A percentile compares a stretch with the other conserved stretches of the same genome.
These are phyloP conservation scores for Carlito syrichta DNA, from an alignment of 2,113 vertebrate species.

Conservation along the genomic window DNA sequence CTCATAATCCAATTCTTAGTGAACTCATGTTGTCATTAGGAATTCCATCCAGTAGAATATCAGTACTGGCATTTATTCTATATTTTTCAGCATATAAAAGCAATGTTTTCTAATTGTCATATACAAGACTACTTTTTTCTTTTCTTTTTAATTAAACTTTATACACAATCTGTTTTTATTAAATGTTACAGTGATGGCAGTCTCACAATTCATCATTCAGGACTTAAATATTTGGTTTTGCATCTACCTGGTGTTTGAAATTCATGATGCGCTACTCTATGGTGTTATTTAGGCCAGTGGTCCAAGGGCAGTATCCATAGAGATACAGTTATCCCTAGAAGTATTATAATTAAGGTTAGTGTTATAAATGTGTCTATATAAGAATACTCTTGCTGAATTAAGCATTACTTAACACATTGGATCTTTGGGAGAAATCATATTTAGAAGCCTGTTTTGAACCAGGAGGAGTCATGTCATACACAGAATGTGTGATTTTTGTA, in stretches of 20 bases:
- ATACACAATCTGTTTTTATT: neutral
- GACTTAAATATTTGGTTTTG: neutral
- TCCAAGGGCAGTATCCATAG: neutral
- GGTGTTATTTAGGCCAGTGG: neutral
- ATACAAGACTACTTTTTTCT: neutral
- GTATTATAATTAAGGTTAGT: conserved; percentile 9
- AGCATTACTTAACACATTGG: neutral
- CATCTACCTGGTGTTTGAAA: neutral
- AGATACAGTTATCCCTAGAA: neutral
- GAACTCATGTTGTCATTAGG: neutral
- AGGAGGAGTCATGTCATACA: neutral
- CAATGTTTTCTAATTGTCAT: neutral
- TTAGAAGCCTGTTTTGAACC: neutral
- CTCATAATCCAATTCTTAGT: neutral
- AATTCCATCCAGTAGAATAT: neutral
- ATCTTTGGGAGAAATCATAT: neutral
- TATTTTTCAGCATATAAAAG: neutral
- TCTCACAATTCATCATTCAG: neutral
- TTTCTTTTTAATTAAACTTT: neutral
- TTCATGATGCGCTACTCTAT: neutral
- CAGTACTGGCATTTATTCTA: neutral
- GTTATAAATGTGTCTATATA: neutral
- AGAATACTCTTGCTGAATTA: neutral
- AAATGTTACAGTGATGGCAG: neutral
- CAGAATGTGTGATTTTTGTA: neutral